A percentile compares a stretch with the other conserved stretches of the same genome.
These are phyloP conservation scores for Drosophila setosimentum DNA, from an alignment of 2,888 invertebrate species.

Conservation along the genomic window DNA sequence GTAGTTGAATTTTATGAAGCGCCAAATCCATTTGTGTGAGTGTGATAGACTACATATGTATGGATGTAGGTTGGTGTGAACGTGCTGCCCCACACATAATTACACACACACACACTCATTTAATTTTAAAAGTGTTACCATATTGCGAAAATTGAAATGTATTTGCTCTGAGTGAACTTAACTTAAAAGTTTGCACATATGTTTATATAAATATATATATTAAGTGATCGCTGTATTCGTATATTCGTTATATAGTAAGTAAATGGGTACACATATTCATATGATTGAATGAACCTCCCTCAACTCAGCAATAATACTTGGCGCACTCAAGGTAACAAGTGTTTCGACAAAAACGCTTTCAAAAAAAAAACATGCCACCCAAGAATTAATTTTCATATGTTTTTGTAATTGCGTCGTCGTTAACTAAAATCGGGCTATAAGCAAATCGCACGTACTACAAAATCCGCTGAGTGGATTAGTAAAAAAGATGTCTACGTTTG, in stretches of 20 bases:
- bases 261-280: slow-evolving; percentile 3
- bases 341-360: slow-evolving; percentile 55
- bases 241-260: slow-evolving; percentile 1
- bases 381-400: slow-evolving; percentile 50
- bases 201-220: not conserved
- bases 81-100: slow-evolving; percentile 36
- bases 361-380: slow-evolving; percentile 43
- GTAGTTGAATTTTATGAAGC: slow-evolving; percentile 33
- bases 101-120: slow-evolving; percentile 15
- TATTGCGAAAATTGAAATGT: slow-evolving; percentile 58
- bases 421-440: slow-evolving; percentile 30
- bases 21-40: slow-evolving; percentile 39
- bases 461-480: slow-evolving; percentile 4
- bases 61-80: slow-evolving; percentile 17
- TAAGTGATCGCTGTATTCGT: slow-evolving; percentile 13
- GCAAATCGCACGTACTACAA: slow-evolving; percentile 43
- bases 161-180: slow-evolving; percentile 49
- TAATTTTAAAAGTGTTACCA: slow-evolving; percentile 45
- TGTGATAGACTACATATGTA: slow-evolving; percentile 14
- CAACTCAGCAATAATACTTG: slow-evolving; percentile 55
- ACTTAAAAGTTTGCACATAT: slow-evolving; percentile 15
- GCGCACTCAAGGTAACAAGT: slow-evolving; percentile 73
- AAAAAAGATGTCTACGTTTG: slow-evolving; percentile 15
- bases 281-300: slow-evolving; percentile 73
- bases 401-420: slow-evolving; percentile 52